These are phyloP conservation scores for Platorchestia sp. DNA, from an alignment of 1,140 invertebrate genomes.

Conservation along the genomic window DNA sequence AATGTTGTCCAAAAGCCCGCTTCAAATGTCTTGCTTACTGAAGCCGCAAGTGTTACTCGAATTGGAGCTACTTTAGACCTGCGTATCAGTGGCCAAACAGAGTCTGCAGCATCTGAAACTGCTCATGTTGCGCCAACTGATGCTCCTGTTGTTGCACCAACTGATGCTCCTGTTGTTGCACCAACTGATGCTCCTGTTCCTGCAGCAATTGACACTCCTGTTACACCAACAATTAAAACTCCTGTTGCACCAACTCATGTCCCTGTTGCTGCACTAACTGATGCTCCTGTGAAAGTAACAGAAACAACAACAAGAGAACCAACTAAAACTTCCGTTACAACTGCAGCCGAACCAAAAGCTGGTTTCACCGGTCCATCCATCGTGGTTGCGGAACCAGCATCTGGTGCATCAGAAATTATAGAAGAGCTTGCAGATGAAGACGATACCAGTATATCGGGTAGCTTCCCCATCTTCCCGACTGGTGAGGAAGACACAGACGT, in stretches of 20 bases:
- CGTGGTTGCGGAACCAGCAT: too few species aligned
- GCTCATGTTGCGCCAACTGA: background rate
- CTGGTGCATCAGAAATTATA: too few species aligned
- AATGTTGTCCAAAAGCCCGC: background rate
- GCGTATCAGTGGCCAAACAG: background rate
- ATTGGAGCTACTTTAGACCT: background rate
- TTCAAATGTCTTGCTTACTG: too few species aligned
- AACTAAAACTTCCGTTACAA: too few species aligned
- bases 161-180: background rate
- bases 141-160: background rate
- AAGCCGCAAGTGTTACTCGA: background rate
- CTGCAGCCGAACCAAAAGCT: too few species aligned
- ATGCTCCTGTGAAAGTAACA: background rate
- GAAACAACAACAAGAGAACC: too few species aligned
- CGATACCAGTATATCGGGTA: background rate
- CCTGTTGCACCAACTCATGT: background rate
- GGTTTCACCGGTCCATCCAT: too few species aligned
- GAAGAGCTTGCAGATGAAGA: background rate
- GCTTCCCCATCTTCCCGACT: slow-evolving; percentile 31
- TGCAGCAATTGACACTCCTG: too few species aligned
- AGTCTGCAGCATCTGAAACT: background rate
- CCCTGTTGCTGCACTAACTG: background rate
- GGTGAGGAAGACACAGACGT: background rate
- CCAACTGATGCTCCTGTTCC: background rate
- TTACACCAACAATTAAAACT: background rate